These are phyloP conservation scores for Vulpes lagopus DNA, from an alignment of 2,113 vertebrate species.

Conservation along the genomic window DNA sequence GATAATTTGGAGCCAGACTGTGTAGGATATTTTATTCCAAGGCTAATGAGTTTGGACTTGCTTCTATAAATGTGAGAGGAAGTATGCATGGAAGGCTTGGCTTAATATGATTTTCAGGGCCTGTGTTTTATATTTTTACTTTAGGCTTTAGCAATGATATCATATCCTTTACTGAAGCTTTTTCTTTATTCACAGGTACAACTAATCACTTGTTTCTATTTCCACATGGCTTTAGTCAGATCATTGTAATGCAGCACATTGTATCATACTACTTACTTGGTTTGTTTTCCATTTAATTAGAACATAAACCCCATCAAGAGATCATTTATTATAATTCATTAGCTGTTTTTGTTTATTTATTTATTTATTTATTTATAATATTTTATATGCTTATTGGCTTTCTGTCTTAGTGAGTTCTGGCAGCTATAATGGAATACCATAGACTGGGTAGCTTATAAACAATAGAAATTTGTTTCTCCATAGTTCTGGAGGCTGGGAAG, in stretches of 20 bases:
- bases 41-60: not conserved
- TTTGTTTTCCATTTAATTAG: conserved; percentile 33
- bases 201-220: not conserved
- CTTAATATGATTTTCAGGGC: not conserved
- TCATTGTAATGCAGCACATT: not conserved
- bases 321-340: not conserved
- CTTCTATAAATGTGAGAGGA: not conserved
- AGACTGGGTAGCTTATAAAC: not conserved
- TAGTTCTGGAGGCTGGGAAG: not conserved
- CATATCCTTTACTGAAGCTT: not conserved
- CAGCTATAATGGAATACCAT: not conserved
- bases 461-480: not conserved
- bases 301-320: not conserved
- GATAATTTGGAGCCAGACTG: not conserved
- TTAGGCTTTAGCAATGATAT: not conserved
- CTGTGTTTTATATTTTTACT: not conserved
- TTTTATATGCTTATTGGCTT: conserved; percentile 37
- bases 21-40: conserved; percentile 24
- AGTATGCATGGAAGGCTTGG: not conserved
- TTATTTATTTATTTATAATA: not conserved
- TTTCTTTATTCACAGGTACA: not conserved
- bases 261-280: not conserved
- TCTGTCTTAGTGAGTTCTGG: not conserved
- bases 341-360: not conserved
- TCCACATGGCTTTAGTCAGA: not conserved